These are phyloP conservation scores for Lucifuga dentata DNA, from an alignment of 2,113 vertebrate genomes.

Conservation along the genomic window DNA sequence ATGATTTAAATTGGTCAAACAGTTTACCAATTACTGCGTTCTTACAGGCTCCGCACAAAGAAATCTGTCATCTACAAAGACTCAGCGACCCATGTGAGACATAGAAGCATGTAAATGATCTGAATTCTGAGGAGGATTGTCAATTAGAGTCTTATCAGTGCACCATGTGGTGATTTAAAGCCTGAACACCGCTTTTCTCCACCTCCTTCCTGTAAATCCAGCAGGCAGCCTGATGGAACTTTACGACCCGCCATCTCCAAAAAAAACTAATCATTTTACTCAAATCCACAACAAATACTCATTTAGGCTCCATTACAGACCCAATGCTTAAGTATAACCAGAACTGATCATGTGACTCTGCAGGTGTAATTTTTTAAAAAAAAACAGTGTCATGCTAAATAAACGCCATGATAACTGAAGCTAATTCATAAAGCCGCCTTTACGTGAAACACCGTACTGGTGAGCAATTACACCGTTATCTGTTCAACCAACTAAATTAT, in stretches of 20 bases:
- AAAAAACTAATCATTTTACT: constrained; percentile 17
- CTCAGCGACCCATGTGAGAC: constrained; percentile 17
- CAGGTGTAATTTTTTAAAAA: no score
- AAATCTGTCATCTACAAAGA: constrained; percentile 47
- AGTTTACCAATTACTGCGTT: constrained; percentile 62
- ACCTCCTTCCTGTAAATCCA: constrained; percentile 14
- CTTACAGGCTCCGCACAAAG: constrained; percentile 35
- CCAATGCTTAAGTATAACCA: no score
- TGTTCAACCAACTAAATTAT: no score
- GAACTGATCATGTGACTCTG: no score
- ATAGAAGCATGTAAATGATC: constrained; percentile 35
- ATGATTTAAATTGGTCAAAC: constrained; percentile 70
- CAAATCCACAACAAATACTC: constrained; percentile 11
- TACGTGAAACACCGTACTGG: no score
- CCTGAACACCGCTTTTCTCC: constrained; percentile 5
- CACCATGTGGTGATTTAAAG: not conserved
- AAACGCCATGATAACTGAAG: no score
- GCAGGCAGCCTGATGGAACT: not conserved
- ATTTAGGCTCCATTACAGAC: no score
- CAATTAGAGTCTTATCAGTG: constrained; percentile 15
- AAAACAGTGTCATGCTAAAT: no score
- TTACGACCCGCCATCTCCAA: constrained; percentile 22
- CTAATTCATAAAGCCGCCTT: no score
- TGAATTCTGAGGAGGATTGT: constrained; percentile 22
- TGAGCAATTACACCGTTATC: no score